Evolutionary conservation across 2,888 invertebrate genomes (phyloP), one percentile per base, ranked within the genome.

Genomic region (Brachyopa scutellaris): DNA sequence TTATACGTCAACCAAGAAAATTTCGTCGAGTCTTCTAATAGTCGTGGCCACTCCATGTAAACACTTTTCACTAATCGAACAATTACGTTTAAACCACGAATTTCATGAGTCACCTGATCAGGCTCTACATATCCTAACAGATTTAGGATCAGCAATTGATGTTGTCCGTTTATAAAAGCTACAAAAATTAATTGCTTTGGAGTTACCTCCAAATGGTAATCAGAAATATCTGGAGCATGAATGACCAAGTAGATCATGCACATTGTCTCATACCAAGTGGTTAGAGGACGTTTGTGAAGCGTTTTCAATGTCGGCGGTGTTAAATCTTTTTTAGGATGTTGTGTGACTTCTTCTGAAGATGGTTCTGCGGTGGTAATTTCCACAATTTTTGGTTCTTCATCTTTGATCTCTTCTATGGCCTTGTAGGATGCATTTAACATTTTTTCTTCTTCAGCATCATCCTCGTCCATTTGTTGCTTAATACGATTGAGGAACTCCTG

Each of bases 211-310:
- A 88, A 72, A 9, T 82, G 76, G 47, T 88, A 88, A 9, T 87
- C 86, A 1, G 40, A 21, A n/a, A 87, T 76, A 70, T 88, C 87
- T 4, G 87, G 86, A 0, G 87, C 86, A 72, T 74, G 33, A 29
- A 87, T 87, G 4, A 85, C 82, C 21, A 88, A 29, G 74, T 78
- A 86, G 23, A 88, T 86, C 36, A 87, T 64, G 29, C 78, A 86
- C 78, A 87, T 86, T 9, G 87, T 86, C 67, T 88, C 86, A 36
- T 86, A 86, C 88, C 88, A 88, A 17, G 80, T 84, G 33, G 87
- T 86, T 8, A 61, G 47, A 9, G 88, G 88, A 8, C 85, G 85
- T 77, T 86, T 86, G 57, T 86, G 57, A 8, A 85, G 73, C 1
- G 80, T 29, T 45, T 66, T 85, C 2, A 87, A 51, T 3, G 77